Base-by-base conservation (phyloP, 2,797 vertebrate species). In the Synaphobranchus kaupii region DNA sequence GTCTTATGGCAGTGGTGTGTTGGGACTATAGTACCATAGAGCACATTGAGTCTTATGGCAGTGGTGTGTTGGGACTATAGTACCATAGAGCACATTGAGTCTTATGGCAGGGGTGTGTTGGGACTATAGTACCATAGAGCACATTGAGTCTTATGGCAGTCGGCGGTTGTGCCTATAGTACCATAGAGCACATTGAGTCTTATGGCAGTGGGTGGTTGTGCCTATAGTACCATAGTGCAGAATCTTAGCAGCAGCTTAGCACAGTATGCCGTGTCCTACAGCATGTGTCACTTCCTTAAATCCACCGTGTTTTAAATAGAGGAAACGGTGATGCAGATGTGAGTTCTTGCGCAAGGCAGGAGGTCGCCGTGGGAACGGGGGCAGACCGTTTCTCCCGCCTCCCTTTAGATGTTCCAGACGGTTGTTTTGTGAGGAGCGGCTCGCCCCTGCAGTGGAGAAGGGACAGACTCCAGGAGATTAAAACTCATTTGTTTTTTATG, bases 281-380 rank as follows among this genome's bases (percentile, higher is more conserved):
- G 85, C 90, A 83, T 6, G 89, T 86, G 81, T 78, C 56, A 92
- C 90, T 92, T 92, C 90, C 90, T 92, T n/a, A 20, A 84, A 84
- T 90, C 91, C 87, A 89, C 85, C 71, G 48, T 89, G 89, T 85
- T 68, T 83, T 88, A n/a, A 76, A 86, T 44, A 84, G 56, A 73
- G 73, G 84, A 89, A 86, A 88, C 66, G 12, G 86, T 50, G 78
- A 90, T 83, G 63, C 93, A 93, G 90, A 90, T 91, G 89, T 89
- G 68, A 28, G 71, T 80, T 68, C 54, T 84, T 58, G 58, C 71
- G 85, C 86, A 54, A 50, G 58, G 34, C 44, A 25, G 0, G 5
- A 13, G 31, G 44, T 31, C 20, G 8, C 54, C n/a, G 58, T 44
- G 78, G 56, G 20, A 86, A 34, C 25, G 39, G 15, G n/a, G 80